Evolutionary conservation across 1,140 invertebrate genomes (phyloP), one percentile per base, ranked within the genome.

Genomic region (Brachystomella parvula): DNA sequence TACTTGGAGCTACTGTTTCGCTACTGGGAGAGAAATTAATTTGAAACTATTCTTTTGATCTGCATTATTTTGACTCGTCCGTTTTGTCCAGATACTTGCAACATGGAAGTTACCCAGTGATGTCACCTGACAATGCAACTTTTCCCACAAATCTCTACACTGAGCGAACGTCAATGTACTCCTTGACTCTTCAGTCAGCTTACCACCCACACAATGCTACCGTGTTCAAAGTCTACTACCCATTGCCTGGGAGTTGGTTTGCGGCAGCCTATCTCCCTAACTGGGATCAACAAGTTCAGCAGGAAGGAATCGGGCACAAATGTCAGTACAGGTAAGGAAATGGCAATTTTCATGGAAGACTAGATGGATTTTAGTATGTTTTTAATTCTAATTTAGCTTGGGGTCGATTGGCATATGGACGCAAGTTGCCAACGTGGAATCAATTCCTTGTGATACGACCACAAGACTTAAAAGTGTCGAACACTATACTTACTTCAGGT

Each of bases 241-340:
- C 89, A 0, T 77, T 83, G 12, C 82, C 88, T 0, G 89, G 89
- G 1, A 84, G 85, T 72, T 92, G 89, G 87, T 92, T 86, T 78
- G 86, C 84, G 0, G 82, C 88, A 32, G 86, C 86, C 3, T 90
- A 89, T 77, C 79, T 89, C 64, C 83, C 85, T 31, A 88, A 81
- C 68, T 81, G 78, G 78, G 80, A 83, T 74, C 76, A 83, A 53
- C 78, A 79, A 67, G 78, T 84, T 49, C 77, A 81, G 67, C 82
- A 83, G 69, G 80, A 83, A 77, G 83, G 76, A 3, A 67, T 78
- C 28, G 73, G 75, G 68, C 83, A 80, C 60, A 83, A 80, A 75
- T 81, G 69, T 72, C 76, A 76, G 33, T 83, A 83, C 64, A 53
- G 49, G 49, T 53, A 15, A 53, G 39, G 39, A 44, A 44, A 44